phyloP scores from a whole-genome alignment of 2,888 invertebrate species.

The Oxycera nigricornis region DNA sequence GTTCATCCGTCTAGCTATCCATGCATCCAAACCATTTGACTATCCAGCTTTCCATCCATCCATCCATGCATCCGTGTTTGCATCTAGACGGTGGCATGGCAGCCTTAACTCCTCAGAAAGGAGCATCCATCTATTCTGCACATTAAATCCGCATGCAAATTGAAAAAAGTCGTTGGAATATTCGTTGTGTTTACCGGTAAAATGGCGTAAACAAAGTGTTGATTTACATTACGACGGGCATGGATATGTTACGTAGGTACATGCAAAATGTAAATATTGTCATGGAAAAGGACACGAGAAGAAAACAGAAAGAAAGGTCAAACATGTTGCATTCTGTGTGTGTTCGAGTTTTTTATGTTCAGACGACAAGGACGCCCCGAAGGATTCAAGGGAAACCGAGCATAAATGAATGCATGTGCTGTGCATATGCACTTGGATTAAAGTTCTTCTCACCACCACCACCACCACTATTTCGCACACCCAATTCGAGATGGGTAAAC shows the following conservation, averaged over 20 bases:
- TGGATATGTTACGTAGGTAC: constrained; percentile 3
- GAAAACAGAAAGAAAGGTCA: neutral
- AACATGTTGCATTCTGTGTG: neutral
- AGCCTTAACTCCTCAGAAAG: neutral
- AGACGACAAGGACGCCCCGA: no score
- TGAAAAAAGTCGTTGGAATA: constrained; percentile 38
- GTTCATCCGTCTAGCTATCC: neutral
- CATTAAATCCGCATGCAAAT: constrained; percentile 17
- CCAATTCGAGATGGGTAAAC: no score
- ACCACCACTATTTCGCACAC: no score
- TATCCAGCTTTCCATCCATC: neutral
- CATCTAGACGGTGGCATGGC: neutral
- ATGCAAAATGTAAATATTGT: neutral
- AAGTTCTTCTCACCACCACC: no score
- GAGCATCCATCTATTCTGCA: neutral
- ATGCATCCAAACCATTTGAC: no score
- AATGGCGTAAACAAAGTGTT: constrained; percentile 34
- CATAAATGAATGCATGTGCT: no score
- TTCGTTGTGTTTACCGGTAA: constrained; percentile 7
- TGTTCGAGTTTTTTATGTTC: no score
- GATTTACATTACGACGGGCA: constrained; percentile 15
- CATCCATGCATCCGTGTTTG: neutral
- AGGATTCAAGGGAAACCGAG: no score
- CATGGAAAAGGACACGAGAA: neutral
- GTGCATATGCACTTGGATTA: no score